Percentiles rank a stretch among this genome's conserved stretches.
phyloP scores from a whole-genome alignment of 2,113 vertebrate species.

The Ahaetulla prasina region DNA sequence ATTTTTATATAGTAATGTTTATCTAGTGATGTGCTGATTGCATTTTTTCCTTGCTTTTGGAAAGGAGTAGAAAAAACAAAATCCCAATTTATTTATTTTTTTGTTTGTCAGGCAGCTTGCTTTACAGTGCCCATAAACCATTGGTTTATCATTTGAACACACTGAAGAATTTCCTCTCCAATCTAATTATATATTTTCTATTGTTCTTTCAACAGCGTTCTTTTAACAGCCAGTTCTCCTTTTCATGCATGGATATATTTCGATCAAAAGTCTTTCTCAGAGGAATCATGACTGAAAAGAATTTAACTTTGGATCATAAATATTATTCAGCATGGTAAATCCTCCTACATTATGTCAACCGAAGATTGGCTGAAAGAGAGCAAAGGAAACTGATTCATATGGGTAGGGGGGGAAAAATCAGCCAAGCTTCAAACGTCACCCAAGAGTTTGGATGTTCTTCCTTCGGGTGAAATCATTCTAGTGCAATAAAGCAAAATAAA shows the following conservation, averaged over 20 bases:
- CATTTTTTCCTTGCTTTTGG: not conserved
- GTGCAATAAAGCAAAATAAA: not conserved
- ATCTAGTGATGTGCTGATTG: not conserved
- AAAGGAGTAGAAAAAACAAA: not conserved
- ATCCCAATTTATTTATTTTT: not conserved
- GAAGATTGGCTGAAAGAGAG: not conserved
- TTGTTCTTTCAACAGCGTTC: not conserved
- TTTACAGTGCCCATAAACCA: not conserved
- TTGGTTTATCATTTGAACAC: not conserved
- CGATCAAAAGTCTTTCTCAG: not conserved
- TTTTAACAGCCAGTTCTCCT: not conserved
- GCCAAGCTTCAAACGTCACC: not conserved
- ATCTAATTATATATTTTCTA: constrained; percentile 1
- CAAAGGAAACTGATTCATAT: not conserved
- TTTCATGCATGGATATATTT: constrained; percentile 14
- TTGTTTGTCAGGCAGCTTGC: not conserved
- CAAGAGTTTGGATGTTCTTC: not conserved
- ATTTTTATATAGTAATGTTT: not conserved
- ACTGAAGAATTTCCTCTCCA: not conserved
- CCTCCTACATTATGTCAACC: not conserved
- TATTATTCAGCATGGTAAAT: not conserved
- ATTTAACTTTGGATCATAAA: constrained; percentile 1
- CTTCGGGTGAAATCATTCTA: not conserved
- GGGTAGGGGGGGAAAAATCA: not conserved
- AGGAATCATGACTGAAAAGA: not conserved